Percentiles rank a stretch among this genome's conserved stretches.
Conservation (phyloP, 1,140 invertebrate species). For the Drosophila auraria region DNA sequence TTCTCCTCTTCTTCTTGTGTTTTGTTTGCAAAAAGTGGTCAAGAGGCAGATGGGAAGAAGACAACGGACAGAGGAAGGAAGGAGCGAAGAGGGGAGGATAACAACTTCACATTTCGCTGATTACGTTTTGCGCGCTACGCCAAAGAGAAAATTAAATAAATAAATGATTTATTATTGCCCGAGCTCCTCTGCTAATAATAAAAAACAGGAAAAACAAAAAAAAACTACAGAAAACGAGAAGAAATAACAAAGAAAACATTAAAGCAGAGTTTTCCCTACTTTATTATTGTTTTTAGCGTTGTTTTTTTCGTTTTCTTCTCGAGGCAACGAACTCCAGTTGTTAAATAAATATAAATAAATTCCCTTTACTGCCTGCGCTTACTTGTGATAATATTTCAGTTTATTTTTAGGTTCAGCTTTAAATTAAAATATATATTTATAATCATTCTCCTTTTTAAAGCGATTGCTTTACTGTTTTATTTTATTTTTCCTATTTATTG, state of each 20-base stretch:
- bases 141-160: conserved; percentile 65
- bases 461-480: not conserved
- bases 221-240: not conserved
- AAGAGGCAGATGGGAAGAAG: conserved; percentile 14
- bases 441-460: conserved; percentile 6
- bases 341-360: conserved; percentile 3
- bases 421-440: conserved; percentile 3
- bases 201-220: too few relatives aligned
- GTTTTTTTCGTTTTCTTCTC: not conserved
- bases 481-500: conserved; percentile 7
- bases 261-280: not conserved
- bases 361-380: not conserved
- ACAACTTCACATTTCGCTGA: conserved; percentile 36
- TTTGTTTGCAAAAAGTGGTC: conserved; percentile 31
- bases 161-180: conserved; percentile 62
- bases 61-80: not conserved
- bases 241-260: not conserved
- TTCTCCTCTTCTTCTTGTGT: conserved; percentile 3
- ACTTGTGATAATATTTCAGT: not conserved
- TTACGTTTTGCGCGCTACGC: conserved; percentile 14
- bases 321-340: conserved; percentile 13
- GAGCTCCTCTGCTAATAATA: conserved; percentile 23
- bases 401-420: not conserved
- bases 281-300: not conserved
- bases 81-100: not conserved